A percentile compares a stretch with the other conserved stretches of the same genome.
Evolutionary conservation across 2,113 vertebrate genomes (phyloP).

Genomic region (Centropus bengalensis): DNA sequence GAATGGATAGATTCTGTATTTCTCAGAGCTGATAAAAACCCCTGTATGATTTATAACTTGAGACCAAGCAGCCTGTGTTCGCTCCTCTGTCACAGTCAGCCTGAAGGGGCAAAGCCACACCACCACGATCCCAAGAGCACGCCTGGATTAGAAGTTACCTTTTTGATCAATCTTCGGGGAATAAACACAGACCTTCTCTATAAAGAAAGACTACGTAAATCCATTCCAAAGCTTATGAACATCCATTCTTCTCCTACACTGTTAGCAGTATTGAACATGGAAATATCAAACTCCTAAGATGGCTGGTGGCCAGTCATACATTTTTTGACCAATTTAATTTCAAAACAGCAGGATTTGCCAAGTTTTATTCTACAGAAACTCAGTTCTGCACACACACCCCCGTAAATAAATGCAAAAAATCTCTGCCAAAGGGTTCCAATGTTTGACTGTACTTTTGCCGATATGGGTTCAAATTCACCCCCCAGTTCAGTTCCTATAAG

Average conservation of each 20-base stretch:
- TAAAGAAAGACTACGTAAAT: not conserved
- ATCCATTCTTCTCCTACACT: not conserved
- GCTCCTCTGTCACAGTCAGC: not conserved
- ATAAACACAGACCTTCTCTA: rapidly evolving
- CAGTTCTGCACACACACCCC: not conserved
- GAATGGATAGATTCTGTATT: not conserved
- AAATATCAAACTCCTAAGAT: not conserved
- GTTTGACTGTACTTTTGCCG: not conserved
- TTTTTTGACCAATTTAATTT: not conserved
- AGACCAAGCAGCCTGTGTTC: not conserved
- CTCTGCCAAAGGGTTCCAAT: not conserved
- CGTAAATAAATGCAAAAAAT: not conserved
- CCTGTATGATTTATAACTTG: not conserved
- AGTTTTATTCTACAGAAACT: not conserved
- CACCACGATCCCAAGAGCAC: rapidly evolving
- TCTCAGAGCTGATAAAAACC: not conserved
- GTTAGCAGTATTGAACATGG: not conserved
- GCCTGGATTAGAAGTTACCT: not conserved
- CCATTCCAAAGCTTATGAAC: not conserved
- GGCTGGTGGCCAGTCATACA: not conserved
- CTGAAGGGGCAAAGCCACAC: not conserved
- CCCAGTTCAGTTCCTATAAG: not conserved
- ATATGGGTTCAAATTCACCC: not conserved
- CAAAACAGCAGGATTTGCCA: not conserved
- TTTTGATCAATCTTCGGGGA: not conserved